phyloP scores from a whole-genome alignment of 2,113 vertebrate species.

The Mellivora capensis region DNA sequence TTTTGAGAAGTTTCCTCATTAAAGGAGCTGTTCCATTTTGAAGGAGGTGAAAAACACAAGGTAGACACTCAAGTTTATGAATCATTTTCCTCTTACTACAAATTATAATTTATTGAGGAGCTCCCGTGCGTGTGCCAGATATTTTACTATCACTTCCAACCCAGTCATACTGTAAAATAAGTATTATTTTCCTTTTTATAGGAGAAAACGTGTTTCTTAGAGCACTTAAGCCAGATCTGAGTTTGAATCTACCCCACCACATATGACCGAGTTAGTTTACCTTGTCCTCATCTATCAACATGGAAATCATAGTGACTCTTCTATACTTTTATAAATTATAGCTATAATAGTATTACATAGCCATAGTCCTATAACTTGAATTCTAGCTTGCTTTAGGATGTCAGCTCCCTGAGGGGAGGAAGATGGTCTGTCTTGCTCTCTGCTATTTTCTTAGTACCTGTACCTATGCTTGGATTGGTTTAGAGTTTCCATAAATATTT shows the following conservation, averaged over 20 bases:
- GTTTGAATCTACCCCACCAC: background rate
- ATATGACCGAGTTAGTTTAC: background rate
- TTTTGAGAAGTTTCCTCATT: background rate
- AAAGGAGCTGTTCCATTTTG: background rate
- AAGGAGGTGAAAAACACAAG: background rate
- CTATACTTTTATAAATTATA: background rate
- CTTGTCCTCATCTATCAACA: background rate
- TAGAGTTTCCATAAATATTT: background rate
- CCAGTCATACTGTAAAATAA: background rate
- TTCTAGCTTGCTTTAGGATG: background rate
- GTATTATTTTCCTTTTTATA: background rate
- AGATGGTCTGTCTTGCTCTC: fast-evolving
- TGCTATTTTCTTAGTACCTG: background rate
- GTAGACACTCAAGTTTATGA: background rate
- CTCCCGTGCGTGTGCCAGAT: background rate
- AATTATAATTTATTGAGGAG: background rate
- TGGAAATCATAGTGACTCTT: background rate
- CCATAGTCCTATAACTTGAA: background rate
- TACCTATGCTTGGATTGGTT: background rate
- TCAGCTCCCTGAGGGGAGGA: background rate
- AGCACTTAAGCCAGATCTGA: background rate
- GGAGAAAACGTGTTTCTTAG: background rate
- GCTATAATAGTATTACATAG: background rate
- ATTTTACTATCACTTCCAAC: background rate
- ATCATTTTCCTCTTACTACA: background rate